Base-by-base conservation (phyloP, 2,113 vertebrate species). In the Upupa epops region DNA sequence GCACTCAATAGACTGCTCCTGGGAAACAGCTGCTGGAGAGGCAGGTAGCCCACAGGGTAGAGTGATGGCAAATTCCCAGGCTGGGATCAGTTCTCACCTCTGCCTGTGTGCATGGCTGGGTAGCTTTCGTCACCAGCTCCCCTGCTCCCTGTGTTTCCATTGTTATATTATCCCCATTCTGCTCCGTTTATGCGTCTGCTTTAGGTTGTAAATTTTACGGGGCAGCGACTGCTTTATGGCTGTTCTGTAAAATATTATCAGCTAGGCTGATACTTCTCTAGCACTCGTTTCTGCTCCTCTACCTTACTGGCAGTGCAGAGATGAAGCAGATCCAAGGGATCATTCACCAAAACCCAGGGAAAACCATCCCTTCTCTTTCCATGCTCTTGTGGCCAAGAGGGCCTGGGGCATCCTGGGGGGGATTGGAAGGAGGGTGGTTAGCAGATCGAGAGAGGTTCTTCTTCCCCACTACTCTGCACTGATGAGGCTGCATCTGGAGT, bases 161-260 rank as follows among this genome's bases (percentile, higher is more conserved):
- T 37, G 4, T 82, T 89, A 51, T 65, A 86, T 46, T 94, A 54
- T 84, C 95, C 89, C 81, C 78, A 34, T 64, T 92, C 88, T 81
- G 36, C 78, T 88, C 45, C 40, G 5, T 91, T 95, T 86, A 91
- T 91, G 71, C 59, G 93, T 95, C 88, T 95, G 93, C 72, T 92
- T 95, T 95, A 82, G 69, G 49, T 19, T 93, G 83, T 93, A 96
- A 92, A 90, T 92, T 96, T 88, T 93, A 93, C 84, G 80, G 90
- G 49, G 77, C 77, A 94, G 70, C 70, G 55, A 51, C 83, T 90
- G 86, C 88, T 95, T 95, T 93, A 94, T 59, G 83, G 16, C 58
- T 78, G 59, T 84, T 91, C 26, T 92, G 77, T 90, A 88, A 92
- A 90, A 92, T 92, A 93, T 93, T 94, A 85, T 91, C 10, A 34